Conservation (phyloP, 2,888 invertebrate species). For the Drosophila greeni region DNA sequence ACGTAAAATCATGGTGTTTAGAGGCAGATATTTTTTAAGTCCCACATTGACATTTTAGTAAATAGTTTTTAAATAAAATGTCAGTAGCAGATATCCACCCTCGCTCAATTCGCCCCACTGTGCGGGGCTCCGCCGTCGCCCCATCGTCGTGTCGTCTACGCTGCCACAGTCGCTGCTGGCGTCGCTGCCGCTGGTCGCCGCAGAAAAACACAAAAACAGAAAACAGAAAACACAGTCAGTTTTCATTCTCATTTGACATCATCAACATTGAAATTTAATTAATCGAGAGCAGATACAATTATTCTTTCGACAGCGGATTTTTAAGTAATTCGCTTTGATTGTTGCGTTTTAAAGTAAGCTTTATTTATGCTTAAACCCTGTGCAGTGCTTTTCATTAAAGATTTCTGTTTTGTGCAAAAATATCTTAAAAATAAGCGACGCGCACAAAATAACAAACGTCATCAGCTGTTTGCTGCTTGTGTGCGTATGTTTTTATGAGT, state of each 20-base stretch:
- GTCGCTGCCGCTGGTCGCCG: conserved; percentile 32
- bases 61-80: not conserved
- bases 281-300: conserved; percentile 52
- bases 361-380: conserved; percentile 46
- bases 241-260: conserved; percentile 76
- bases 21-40: too few relatives aligned
- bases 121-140: conserved; percentile 32
- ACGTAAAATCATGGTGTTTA: not conserved
- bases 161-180: conserved; percentile 54
- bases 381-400: conserved; percentile 56
- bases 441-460: conserved; percentile 69
- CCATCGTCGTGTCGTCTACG: conserved; percentile 41
- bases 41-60: not conserved
- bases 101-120: conserved; percentile 20
- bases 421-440: conserved; percentile 49
- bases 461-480: conserved; percentile 60
- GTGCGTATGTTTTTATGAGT: conserved; percentile 22
- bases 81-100: not conserved
- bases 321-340: conserved; percentile 51
- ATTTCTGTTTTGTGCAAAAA: conserved; percentile 43
- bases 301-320: conserved; percentile 40
- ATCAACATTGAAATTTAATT: conserved; percentile 73
- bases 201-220: conserved; percentile 58
- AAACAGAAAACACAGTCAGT: conserved; percentile 68
- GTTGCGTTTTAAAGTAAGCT: conserved; percentile 39